phyloP scores from a whole-genome alignment of 2,888 invertebrate genomes.

The Lampropteryx suffumata region DNA sequence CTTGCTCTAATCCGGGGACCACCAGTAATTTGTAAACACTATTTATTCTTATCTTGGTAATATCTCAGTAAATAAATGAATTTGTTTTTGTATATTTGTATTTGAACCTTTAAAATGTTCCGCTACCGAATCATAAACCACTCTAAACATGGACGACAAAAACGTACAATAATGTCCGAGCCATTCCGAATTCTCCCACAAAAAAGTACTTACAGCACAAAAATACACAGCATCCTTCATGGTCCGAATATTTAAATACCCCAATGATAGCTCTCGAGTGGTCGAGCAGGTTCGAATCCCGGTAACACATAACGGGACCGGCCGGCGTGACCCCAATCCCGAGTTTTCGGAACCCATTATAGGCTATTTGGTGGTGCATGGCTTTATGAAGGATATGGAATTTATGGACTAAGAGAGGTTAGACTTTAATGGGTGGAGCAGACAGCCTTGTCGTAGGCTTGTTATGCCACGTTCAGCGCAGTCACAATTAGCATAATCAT shows the following conservation, averaged over 20 bases:
- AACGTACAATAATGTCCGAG: neutral
- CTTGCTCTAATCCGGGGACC: no score
- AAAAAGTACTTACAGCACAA: constrained; percentile 13
- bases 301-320: constrained; percentile 45
- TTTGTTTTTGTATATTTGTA: no score
- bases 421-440: neutral
- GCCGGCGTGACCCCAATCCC: constrained; percentile 47
- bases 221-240: constrained; percentile 21
- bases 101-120: no score
- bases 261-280: constrained; percentile 22
- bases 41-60: no score
- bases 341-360: constrained; percentile 48
- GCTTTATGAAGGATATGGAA: constrained; percentile 15
- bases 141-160: no score
- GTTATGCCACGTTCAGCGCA: no score
- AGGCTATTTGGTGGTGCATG: constrained; percentile 25
- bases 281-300: constrained; percentile 46
- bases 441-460: neutral
- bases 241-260: constrained; percentile 22
- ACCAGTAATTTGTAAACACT: no score
- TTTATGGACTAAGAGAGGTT: constrained; percentile 12
- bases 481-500: no score
- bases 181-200: constrained; percentile 5
- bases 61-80: no score
- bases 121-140: no score